These are phyloP conservation scores for Nemapogon koenigi DNA, from an alignment of 2,888 invertebrate species.

Conservation along the genomic window DNA sequence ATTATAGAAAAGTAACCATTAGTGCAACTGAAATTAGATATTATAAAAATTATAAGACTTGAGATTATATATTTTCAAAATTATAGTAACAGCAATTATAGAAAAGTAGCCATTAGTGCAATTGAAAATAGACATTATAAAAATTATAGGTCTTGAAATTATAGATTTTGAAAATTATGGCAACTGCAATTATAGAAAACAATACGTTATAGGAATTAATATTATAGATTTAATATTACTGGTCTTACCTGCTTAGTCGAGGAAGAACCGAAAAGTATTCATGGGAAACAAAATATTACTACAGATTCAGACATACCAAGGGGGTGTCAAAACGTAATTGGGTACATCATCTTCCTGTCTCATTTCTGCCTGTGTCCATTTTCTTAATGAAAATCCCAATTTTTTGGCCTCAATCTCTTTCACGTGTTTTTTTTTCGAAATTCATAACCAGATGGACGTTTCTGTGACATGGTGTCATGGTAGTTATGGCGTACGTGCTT, in stretches of 20 bases:
- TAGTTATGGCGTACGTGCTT: conserved; percentile 2
- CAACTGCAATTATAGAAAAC: too few species aligned
- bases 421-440: neutral
- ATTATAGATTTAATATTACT: conserved; percentile 9
- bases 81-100: too few species aligned
- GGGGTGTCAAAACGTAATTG: conserved; percentile 1
- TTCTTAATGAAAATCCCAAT: neutral
- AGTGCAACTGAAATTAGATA: too few species aligned
- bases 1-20: too few species aligned
- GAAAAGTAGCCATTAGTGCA: too few species aligned
- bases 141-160: too few species aligned
- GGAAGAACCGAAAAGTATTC: conserved; percentile 13
- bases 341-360: neutral
- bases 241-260: conserved; percentile 11
- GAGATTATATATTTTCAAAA: too few species aligned
- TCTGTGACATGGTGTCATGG: conserved; percentile 2
- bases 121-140: too few species aligned
- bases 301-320: neutral
- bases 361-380: conserved; percentile 2
- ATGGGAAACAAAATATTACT: conserved; percentile 14
- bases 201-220: too few species aligned
- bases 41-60: too few species aligned
- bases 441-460: conserved; percentile 4
- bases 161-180: too few species aligned
- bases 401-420: neutral